Base-by-base conservation (phyloP, 2,888 invertebrate genomes). In the Pyralis farinalis region DNA sequence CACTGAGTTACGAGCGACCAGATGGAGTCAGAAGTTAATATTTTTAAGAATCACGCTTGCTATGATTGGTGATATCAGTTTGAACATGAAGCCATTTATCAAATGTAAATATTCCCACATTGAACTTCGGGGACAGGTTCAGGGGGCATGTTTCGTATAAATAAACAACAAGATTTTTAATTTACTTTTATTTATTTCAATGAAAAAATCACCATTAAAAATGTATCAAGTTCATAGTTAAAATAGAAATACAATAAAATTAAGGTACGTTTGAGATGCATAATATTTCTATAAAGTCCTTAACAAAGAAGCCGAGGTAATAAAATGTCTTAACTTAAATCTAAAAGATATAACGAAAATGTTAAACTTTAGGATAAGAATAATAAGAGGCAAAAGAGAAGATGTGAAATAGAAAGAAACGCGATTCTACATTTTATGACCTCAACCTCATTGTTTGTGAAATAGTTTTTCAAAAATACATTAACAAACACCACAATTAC, bases 221-320 rank as follows among this genome's bases (percentile, higher is more conserved):
- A 65, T 63, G 47, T 53, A 58, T 64, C 63, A 72, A 67, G n/a
- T 63, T 62, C 58, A 71, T 69, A 63, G 54, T 67, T 71, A 73
- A 63, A 60, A 65, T 67, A 71, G 51, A 70, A 74, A 70, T 58
- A 70, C 51, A 62, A 52, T 47, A 63, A 58, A 54, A 63, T n/a
- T 47, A 56, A 65, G 53, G 62, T 51, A 60, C 2, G 16, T 16
- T 16, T 51, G 42, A 49, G 39, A 21, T 40, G 27, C 40, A 38
- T 42, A 42, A 50, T 44, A 42, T 32, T 41, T 53, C 47, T 63
- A 63, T 49, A 72, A 71, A 74, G 59, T 52, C 44, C 63, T 59
- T 68, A 71, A 74, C 64, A 77, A 74, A 61, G 72, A 83, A 83
- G 82, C 79, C 55, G 85, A 86, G 84, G 84, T 66, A 67, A 80